Conservation (phyloP, 2,113 vertebrate genomes). For the Lethenteron reissneri region DNA sequence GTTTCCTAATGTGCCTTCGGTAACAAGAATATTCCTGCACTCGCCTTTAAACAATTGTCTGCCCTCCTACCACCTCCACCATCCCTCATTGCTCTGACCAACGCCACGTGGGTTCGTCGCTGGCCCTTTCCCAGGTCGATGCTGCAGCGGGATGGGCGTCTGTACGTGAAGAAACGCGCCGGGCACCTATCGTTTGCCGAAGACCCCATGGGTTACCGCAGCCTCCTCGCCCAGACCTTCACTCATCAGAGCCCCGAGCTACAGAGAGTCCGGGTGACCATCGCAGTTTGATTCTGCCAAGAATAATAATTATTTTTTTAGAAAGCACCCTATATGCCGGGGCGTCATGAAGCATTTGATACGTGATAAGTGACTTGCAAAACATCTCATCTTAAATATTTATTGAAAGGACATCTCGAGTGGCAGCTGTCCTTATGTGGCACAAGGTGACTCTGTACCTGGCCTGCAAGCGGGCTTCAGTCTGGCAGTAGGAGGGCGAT, state of each 20-base stretch:
- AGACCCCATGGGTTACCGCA: constrained; percentile 87
- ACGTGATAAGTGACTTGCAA: background rate
- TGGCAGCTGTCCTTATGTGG: background rate
- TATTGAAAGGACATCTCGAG: background rate
- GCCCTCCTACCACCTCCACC: background rate
- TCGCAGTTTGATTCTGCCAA: background rate
- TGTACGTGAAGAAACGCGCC: constrained; percentile 77
- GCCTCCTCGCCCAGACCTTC: constrained; percentile 52
- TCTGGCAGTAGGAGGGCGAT: no score
- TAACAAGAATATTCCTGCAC: background rate
- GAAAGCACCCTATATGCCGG: background rate
- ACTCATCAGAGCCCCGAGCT: constrained; percentile 49
- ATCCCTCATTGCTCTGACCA: background rate
- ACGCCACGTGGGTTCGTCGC: background rate
- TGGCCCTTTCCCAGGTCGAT: constrained; percentile 40
- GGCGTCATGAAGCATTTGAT: background rate
- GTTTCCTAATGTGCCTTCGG: background rate
- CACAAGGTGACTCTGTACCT: background rate
- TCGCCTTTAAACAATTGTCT: background rate
- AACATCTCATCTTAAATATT: background rate
- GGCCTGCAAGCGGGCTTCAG: no score
- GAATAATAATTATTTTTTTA: background rate
- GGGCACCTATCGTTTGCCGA: constrained; percentile 93
- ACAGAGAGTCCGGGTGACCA: constrained; percentile 53
- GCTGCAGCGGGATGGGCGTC: constrained; percentile 55